Percentiles rank a stretch among this genome's conserved stretches.
Conservation (phyloP, 2,113 vertebrate genomes). For the Alligator sinensis region DNA sequence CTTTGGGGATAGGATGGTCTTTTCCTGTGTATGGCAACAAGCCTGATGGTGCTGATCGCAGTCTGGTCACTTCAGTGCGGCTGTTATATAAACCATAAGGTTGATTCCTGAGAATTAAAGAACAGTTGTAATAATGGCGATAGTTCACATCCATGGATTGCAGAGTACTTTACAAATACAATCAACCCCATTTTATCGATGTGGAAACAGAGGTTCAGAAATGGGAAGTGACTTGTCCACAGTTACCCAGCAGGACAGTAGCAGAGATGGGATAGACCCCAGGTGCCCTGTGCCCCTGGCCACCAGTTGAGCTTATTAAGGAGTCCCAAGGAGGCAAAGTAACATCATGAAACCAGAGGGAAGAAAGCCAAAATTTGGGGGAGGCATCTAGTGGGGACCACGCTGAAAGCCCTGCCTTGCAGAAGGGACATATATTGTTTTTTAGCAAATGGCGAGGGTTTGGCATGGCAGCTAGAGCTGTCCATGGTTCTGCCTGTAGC, state of each 20-base stretch:
- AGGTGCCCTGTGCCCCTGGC: not conserved
- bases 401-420: no score
- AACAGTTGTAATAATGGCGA: not conserved
- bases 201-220: no score
- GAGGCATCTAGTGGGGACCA: not conserved
- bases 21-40: not conserved
- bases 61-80: not conserved
- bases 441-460: not conserved
- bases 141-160: not conserved
- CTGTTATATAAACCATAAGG: not conserved
- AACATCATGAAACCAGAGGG: not conserved
- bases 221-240: not conserved
- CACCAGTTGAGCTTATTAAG: not conserved
- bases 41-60: not conserved
- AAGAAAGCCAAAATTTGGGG: not conserved
- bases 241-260: not conserved
- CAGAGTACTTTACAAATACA: not conserved
- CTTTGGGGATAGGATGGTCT: not conserved
- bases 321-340: not conserved
- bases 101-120: not conserved
- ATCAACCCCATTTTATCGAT: not conserved
- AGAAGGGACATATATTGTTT: no score
- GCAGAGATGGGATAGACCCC: not conserved
- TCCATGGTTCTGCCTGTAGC: fast-evolving
- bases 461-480: not conserved